Base-by-base conservation (phyloP, 2,888 invertebrate genomes). In the Melanotus villosus region DNA sequence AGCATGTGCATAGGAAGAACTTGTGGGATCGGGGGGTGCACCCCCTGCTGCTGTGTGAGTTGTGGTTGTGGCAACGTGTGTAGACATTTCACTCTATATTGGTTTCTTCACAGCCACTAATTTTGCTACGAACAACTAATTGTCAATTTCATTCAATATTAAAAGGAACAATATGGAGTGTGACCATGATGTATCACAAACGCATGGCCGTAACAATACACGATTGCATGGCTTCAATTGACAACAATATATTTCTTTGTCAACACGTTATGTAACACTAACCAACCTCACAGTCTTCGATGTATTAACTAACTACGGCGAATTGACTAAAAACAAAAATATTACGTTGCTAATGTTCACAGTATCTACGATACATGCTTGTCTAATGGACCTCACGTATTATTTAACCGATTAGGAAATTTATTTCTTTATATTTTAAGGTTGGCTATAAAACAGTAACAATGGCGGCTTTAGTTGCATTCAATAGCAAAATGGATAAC, bases 1-100 rank as follows among this genome's bases (percentile, higher is more conserved):
- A 75, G 91, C 89, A 83, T 86, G 91, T 77, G 92, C 92, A 85
- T 92, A 92, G 63, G 92, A 92, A 80, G 90, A 88, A 79, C 90
- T 90, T 74, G 88, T 86, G 57, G 80, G 79, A 64, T 77, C 77
- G 9, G 65, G 36, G 6, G 57, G 21, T 6, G 58, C 80, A 79
- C 75, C 77, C 72, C 75, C 75, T 69, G 73, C 68, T 63, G 73
- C 71, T 69, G 75, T 73, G 70, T 77, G 76, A 73, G 76, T 78
- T 74, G 76, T 70, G 60, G 77, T 74, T 71, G 77, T 71, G 71
- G 75, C 75, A 73, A 78, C 77, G 73, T 80, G 79, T 68, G 80
- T 80, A 75, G 81, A 81, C 83, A 83, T 82, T 75, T 77, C 57
- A 43, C 34, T 6, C 32, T 60, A 26, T 62, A n/a, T 30, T 57